Percentiles rank a stretch among this genome's conserved stretches.
Evolutionary conservation across 2,888 invertebrate species (phyloP).

Genomic region (Bruchidius siliquastri): DNA sequence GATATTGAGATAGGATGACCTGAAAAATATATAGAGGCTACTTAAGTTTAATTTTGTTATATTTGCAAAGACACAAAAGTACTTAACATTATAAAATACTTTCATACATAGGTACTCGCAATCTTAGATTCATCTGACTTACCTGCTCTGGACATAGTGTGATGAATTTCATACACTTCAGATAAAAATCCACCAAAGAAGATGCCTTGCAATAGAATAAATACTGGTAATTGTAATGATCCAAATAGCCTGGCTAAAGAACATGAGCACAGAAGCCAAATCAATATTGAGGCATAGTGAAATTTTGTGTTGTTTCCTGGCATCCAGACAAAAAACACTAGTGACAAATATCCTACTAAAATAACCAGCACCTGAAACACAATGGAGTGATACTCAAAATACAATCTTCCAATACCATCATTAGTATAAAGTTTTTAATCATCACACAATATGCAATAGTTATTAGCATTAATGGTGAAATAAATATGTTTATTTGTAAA

Average conservation of each 20-base stretch:
- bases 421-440: too few species aligned
- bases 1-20: constrained; percentile 32
- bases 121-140: constrained; percentile 4
- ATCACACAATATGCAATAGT: too few species aligned
- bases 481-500: too few species aligned
- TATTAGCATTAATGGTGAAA: too few species aligned
- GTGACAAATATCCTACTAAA: constrained; percentile 63
- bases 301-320: constrained; percentile 63
- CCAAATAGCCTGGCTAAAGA: constrained; percentile 73
- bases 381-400: background rate
- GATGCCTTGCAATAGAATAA: constrained; percentile 63
- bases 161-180: constrained; percentile 57
- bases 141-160: constrained; percentile 52
- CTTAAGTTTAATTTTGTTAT: background rate
- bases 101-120: too few species aligned
- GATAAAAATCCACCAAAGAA: constrained; percentile 61
- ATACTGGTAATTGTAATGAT: constrained; percentile 70
- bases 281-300: constrained; percentile 62
- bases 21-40: constrained; percentile 10
- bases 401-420: too few species aligned
- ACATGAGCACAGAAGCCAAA: constrained; percentile 74
- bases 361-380: constrained; percentile 61
- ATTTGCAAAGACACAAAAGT: too few species aligned
- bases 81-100: too few species aligned
- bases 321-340: constrained; percentile 72